Evolutionary conservation across 2,888 invertebrate species (phyloP).

Genomic region (Troides aeacus): DNA sequence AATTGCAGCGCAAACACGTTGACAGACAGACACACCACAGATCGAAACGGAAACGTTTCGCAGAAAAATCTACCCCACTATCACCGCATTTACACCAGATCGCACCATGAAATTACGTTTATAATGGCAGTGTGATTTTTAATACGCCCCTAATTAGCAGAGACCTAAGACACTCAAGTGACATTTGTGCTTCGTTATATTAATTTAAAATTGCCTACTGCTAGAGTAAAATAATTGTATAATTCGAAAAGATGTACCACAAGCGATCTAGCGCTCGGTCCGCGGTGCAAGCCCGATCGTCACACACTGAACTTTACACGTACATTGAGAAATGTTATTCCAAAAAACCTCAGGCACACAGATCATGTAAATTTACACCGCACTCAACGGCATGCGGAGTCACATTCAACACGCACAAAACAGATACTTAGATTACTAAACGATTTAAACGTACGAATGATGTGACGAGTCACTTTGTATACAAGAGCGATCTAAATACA

Average conservation of each 20-base stretch:
- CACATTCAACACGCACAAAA: conserved; percentile 73
- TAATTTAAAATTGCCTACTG: conserved; percentile 59
- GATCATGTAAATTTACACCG: conserved; percentile 65
- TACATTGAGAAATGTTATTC: conserved; percentile 76
- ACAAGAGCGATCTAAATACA: conserved; percentile 9
- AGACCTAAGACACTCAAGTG: conserved; percentile 68
- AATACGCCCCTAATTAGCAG: conserved; percentile 51
- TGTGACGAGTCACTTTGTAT: conserved; percentile 38
- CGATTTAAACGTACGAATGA: conserved; percentile 51
- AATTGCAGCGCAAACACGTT: conserved; percentile 53
- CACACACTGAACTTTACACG: conserved; percentile 59
- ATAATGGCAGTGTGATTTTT: conserved; percentile 76
- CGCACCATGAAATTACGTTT: conserved; percentile 62
- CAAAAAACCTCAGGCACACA: conserved; percentile 70
- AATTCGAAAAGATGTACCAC: conserved; percentile 51
- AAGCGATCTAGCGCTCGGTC: conserved; percentile 68
- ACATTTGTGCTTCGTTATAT: conserved; percentile 68
- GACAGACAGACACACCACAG: conserved; percentile 40
- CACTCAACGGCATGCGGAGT: conserved; percentile 72
- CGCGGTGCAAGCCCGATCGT: conserved; percentile 74
- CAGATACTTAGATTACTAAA: conserved; percentile 59
- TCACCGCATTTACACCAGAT: conserved; percentile 54
- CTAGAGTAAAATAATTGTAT: conserved; percentile 61
- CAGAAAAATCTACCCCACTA: conserved; percentile 44
- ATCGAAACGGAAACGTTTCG: conserved; percentile 38